These are phyloP conservation scores for Physocephala rufipes DNA, from an alignment of 2,888 invertebrate species.

Conservation along the genomic window DNA sequence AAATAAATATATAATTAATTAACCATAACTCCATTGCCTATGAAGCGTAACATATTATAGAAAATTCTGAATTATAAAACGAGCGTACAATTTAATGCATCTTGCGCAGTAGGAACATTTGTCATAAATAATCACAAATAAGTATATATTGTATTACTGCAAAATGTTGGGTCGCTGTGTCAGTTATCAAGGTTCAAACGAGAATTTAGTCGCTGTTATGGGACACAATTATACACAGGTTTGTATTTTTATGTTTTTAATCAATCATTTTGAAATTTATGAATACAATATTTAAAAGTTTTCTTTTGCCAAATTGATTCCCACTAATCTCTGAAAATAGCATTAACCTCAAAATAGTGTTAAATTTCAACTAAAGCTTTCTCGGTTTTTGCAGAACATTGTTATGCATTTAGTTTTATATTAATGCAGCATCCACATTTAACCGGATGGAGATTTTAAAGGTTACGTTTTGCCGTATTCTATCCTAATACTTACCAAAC, in stretches of 20 bases:
- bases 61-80: too few species aligned
- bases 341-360: background rate
- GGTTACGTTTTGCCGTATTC: too few species aligned
- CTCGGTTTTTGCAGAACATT: background rate
- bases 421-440: background rate
- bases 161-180: constrained; percentile 65
- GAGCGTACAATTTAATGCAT: background rate
- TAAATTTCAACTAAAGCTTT: background rate
- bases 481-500: too few species aligned
- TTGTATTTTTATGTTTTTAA: constrained; percentile 43
- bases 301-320: constrained; percentile 1
- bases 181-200: constrained; percentile 77
- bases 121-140: background rate
- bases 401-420: background rate
- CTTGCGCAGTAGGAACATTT: background rate
- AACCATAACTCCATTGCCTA: too few species aligned
- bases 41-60: too few species aligned
- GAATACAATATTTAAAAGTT: background rate
- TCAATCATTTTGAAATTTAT: constrained; percentile 8
- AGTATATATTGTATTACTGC: background rate
- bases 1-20: too few species aligned
- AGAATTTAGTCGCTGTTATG: constrained; percentile 71
- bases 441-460: background rate
- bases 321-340: too few species aligned
- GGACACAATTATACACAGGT: constrained; percentile 78